Evolutionary conservation across 64 coral and sea anemone species (phyloP).

Genomic region (Stichodactyla helianthus): DNA sequence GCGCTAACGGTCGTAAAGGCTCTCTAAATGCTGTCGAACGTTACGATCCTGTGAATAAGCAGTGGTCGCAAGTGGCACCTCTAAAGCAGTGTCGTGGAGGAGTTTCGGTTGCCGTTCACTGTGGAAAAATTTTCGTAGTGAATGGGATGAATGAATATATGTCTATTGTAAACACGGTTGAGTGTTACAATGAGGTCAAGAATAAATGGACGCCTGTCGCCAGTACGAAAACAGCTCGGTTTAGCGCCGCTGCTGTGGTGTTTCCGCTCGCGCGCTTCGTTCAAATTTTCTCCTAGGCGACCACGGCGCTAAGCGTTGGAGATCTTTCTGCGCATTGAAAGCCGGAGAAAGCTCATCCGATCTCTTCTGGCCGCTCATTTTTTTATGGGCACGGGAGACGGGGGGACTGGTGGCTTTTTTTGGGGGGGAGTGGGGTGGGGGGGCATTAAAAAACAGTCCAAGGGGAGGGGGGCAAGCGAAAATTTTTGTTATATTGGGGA

Average conservation of each 20-base stretch:
- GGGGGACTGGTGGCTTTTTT: too few relatives aligned
- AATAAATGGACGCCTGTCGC: constrained; percentile 75
- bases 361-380: too few relatives aligned
- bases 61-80: constrained; percentile 75
- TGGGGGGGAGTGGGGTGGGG: too few relatives aligned
- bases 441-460: too few relatives aligned
- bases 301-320: too few relatives aligned
- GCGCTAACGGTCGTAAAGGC: constrained; percentile 79
- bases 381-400: too few relatives aligned
- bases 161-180: constrained; percentile 89
- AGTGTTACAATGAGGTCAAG: constrained; percentile 87
- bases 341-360: too few relatives aligned
- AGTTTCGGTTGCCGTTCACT: constrained; percentile 79
- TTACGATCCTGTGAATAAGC: constrained; percentile 65
- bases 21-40: constrained; percentile 88
- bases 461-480: too few relatives aligned
- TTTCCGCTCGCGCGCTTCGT: constrained; percentile 20
- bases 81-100: constrained; percentile 90
- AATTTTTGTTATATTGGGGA: too few relatives aligned
- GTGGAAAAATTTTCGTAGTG: constrained; percentile 95
- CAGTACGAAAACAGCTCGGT: constrained; percentile 81
- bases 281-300: too few relatives aligned
- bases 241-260: constrained; percentile 81
- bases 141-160: constrained; percentile 99
- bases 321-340: too few relatives aligned